Percentiles rank a stretch among this genome's conserved stretches.
These are phyloP conservation scores for Colaptes auratus DNA, from an alignment of 2,113 vertebrate genomes.

Conservation along the genomic window DNA sequence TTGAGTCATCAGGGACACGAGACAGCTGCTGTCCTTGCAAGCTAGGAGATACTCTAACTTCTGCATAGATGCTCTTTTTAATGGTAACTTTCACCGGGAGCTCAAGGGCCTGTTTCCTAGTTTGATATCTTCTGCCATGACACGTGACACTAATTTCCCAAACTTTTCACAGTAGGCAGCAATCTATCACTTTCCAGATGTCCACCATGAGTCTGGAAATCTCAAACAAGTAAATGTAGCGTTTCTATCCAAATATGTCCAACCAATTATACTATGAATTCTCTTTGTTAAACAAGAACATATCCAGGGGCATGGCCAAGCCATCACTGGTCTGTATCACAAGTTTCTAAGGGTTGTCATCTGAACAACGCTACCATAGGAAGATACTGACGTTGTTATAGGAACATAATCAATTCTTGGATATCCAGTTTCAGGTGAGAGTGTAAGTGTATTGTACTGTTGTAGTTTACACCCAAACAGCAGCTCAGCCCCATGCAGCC, in stretches of 20 bases:
- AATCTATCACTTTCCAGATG: background rate
- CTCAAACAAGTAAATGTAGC: background rate
- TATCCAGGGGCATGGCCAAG: background rate
- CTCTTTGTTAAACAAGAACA: background rate
- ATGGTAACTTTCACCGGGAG: background rate
- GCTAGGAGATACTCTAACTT: background rate
- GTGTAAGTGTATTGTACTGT: background rate
- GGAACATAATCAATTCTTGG: background rate
- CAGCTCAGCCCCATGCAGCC: too few relatives aligned
- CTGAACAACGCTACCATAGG: background rate
- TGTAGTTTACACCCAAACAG: too few relatives aligned
- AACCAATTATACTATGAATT: background rate
- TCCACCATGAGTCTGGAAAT: background rate
- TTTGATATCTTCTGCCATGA: background rate
- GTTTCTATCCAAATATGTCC: background rate
- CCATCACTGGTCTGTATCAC: background rate
- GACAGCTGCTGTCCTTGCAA: background rate
- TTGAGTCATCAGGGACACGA: background rate
- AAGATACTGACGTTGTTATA: background rate
- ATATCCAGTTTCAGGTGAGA: background rate
- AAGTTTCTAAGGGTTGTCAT: background rate
- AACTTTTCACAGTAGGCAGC: background rate
- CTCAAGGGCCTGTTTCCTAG: background rate
- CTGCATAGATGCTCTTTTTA: background rate
- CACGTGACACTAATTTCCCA: background rate